Evolutionary conservation across 1,140 invertebrate genomes (phyloP).

Genomic region (Lepidurus arcticus): DNA sequence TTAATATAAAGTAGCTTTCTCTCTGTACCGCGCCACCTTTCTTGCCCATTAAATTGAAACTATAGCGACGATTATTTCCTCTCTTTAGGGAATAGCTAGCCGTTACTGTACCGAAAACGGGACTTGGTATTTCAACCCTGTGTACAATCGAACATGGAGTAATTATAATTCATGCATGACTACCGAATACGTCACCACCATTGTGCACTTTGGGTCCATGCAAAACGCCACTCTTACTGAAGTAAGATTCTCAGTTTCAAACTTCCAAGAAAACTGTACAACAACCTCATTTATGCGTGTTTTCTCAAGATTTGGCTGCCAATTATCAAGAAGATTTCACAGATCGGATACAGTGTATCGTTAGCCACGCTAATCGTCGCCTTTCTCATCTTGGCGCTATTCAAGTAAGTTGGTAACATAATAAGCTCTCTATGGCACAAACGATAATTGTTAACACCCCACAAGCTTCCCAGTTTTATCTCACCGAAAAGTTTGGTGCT

Average conservation of each 20-base stretch:
- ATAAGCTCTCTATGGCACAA: neutral
- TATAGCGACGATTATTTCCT: no score
- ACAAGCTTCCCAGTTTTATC: neutral
- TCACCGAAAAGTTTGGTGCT: neutral
- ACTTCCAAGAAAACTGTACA: neutral
- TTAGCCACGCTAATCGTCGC: slow-evolving; percentile 58
- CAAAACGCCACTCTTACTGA: slow-evolving; percentile 33
- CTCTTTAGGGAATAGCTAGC: slow-evolving; percentile 39
- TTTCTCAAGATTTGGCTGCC: slow-evolving; percentile 52
- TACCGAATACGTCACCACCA: slow-evolving; percentile 1
- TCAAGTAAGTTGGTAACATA: slow-evolving; percentile 56
- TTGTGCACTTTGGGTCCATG: slow-evolving; percentile 22
- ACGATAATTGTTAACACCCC: neutral
- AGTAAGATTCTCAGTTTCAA: slow-evolving; percentile 26
- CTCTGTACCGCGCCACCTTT: neutral
- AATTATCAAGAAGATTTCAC: slow-evolving; percentile 57
- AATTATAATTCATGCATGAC: slow-evolving; percentile 39
- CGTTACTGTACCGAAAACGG: slow-evolving; percentile 40
- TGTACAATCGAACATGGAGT: slow-evolving; percentile 42
- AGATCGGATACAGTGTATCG: slow-evolving; percentile 64
- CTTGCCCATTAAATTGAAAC: neutral
- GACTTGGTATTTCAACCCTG: slow-evolving; percentile 39
- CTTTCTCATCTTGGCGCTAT: slow-evolving; percentile 57
- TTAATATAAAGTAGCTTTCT: neutral
- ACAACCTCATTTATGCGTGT: slow-evolving; percentile 6